Percentiles rank a stretch among this genome's conserved stretches.
Conservation (phyloP, 2,888 invertebrate genomes). For the Idaea biselata region DNA sequence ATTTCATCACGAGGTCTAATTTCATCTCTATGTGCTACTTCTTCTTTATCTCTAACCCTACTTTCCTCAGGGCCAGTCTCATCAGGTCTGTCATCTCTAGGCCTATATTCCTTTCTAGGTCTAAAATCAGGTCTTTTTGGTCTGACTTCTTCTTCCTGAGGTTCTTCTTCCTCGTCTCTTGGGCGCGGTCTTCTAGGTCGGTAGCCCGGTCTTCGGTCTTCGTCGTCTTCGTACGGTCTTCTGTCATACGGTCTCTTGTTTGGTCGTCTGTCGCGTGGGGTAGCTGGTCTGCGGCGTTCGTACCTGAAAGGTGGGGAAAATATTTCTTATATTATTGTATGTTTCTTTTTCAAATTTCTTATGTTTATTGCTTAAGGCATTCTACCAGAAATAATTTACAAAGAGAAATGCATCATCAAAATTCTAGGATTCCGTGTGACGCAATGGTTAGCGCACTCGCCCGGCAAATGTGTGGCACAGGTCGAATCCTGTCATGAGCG, state of each 20-base stretch:
- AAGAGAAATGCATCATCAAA: too few species aligned
- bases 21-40: conserved; percentile 31
- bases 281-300: conserved; percentile 60
- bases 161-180: conserved; percentile 23
- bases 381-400: too few species aligned
- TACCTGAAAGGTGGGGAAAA: conserved; percentile 50
- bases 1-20: conserved; percentile 33
- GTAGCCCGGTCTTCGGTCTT: conserved; percentile 49
- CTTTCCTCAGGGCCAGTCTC: conserved; percentile 17
- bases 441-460: too few species aligned
- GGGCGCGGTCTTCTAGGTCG: conserved; percentile 45
- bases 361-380: too few species aligned
- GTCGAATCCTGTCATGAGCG: too few species aligned
- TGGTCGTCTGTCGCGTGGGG: conserved; percentile 70
- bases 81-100: conserved; percentile 45
- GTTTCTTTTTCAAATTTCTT: too few species aligned
- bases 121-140: conserved; percentile 35
- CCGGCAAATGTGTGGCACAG: too few species aligned
- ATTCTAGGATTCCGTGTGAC: too few species aligned
- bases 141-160: conserved; percentile 35
- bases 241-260: conserved; percentile 62
- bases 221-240: conserved; percentile 64
- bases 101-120: conserved; percentile 35
- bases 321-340: neutral
- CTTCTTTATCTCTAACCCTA: conserved; percentile 21